Conservation (phyloP, 2,888 invertebrate genomes). For the Polymixis lichenea region DNA sequence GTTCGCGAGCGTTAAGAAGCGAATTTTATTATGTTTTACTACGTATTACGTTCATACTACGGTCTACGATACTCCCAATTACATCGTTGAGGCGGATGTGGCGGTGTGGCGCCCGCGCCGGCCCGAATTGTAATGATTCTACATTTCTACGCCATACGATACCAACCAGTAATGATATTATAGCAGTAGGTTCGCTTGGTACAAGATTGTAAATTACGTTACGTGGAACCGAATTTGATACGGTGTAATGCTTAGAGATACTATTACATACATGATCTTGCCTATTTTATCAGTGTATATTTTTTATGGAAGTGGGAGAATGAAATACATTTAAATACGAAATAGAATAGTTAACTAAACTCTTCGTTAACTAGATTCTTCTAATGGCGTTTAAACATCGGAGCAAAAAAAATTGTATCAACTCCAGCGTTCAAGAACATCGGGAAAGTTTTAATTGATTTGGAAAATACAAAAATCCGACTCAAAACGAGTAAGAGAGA, state of each 20-base stretch:
- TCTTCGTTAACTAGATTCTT: too few species aligned
- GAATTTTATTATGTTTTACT: conserved; percentile 51
- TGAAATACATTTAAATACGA: neutral
- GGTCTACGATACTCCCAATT: conserved; percentile 55
- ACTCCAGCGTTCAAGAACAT: neutral
- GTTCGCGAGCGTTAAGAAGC: conserved; percentile 45
- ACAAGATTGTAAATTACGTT: conserved; percentile 12
- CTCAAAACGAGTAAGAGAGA: neutral
- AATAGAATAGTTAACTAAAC: neutral
- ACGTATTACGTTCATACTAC: conserved; percentile 49
- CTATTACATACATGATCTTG: conserved; percentile 30
- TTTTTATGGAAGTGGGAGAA: neutral
- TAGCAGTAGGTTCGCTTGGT: conserved; percentile 9
- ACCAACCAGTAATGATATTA: conserved; percentile 19
- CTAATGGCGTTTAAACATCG: neutral
- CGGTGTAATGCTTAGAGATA: conserved; percentile 13
- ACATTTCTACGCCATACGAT: conserved; percentile 36
- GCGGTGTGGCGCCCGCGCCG: conserved; percentile 50
- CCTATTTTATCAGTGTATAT: neutral
- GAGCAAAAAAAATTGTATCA: neutral
- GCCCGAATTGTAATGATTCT: conserved; percentile 41
- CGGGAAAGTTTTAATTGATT: neutral
- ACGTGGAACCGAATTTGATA: conserved; percentile 23
- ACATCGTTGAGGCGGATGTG: conserved; percentile 53
- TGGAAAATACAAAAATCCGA: neutral